Evolutionary conservation across 2,797 vertebrate species (phyloP).

Genomic region (Smutsia temminckii): DNA sequence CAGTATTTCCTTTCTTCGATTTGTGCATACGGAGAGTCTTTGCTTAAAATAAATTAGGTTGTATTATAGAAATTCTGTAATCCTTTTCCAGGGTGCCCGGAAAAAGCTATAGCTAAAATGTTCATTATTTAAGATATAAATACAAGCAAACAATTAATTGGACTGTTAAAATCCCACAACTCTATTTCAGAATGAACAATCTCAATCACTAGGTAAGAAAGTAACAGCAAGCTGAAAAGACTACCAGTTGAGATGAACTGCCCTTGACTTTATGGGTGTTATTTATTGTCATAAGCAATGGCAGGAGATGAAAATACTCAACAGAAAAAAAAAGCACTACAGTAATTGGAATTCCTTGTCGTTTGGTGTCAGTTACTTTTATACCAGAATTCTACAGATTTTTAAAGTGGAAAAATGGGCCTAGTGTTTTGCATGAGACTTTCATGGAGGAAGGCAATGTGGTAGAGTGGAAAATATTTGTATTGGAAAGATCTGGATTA

Average conservation of each 20-base stretch:
- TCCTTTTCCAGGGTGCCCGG: background rate
- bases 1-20: conserved; percentile 29
- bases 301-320: background rate
- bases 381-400: background rate
- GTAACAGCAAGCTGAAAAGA: background rate
- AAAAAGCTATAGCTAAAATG: background rate
- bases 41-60: background rate
- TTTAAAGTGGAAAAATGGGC: background rate
- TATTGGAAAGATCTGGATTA: accelerated
- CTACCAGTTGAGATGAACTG: background rate
- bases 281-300: background rate
- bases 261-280: background rate
- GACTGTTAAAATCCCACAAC: background rate
- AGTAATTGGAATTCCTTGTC: background rate
- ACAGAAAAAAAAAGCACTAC: background rate
- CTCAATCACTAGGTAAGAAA: background rate
- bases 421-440: background rate
- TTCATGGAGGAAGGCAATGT: background rate
- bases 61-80: background rate
- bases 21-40: background rate
- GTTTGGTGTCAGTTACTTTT: background rate
- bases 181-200: conserved; percentile 19
- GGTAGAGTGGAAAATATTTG: background rate
- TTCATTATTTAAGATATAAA: background rate
- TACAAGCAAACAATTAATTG: background rate